Conservation (phyloP, 2,888 invertebrate species). For the Tachystola acroxantha region DNA sequence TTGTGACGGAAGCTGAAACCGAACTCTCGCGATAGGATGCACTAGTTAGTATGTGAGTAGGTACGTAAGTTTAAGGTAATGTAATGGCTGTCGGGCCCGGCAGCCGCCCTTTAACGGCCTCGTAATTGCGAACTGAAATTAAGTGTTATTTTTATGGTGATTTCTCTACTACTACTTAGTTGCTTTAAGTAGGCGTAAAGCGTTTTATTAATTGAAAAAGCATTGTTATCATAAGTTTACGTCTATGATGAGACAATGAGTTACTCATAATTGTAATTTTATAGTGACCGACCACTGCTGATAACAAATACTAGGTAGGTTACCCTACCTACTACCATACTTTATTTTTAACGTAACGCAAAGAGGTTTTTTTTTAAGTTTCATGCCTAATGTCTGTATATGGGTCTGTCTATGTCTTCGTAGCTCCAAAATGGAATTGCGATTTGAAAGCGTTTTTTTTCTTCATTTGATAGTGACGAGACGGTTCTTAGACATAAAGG, state of each 20-base stretch:
- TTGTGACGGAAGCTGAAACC: conserved; percentile 23
- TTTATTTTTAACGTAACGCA: no score
- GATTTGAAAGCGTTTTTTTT: no score
- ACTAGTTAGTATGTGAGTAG: conserved; percentile 29
- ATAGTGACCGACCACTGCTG: no score
- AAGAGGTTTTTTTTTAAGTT: no score
- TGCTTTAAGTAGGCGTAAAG: conserved; percentile 73
- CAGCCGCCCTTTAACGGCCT: conserved; percentile 69
- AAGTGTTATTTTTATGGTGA: conserved; percentile 78
- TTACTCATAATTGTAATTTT: no score
- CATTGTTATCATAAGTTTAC: neutral
- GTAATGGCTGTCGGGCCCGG: conserved; percentile 61
- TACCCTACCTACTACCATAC: neutral
- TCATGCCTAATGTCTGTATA: no score
- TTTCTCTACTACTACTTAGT: conserved; percentile 75
- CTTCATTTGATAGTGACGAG: no score
- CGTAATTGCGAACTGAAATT: conserved; percentile 75
- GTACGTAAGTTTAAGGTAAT: conserved; percentile 54
- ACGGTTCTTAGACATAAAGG: no score
- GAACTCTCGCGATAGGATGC: neutral
- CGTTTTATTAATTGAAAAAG: conserved; percentile 67
- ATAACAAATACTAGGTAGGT: neutral
- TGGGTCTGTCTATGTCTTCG: no score
- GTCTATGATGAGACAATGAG: neutral
- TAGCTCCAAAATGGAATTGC: no score